A percentile compares a stretch with the other conserved stretches of the same genome.
Conservation (phyloP, 2,888 invertebrate species). For the Agelastica alni region DNA sequence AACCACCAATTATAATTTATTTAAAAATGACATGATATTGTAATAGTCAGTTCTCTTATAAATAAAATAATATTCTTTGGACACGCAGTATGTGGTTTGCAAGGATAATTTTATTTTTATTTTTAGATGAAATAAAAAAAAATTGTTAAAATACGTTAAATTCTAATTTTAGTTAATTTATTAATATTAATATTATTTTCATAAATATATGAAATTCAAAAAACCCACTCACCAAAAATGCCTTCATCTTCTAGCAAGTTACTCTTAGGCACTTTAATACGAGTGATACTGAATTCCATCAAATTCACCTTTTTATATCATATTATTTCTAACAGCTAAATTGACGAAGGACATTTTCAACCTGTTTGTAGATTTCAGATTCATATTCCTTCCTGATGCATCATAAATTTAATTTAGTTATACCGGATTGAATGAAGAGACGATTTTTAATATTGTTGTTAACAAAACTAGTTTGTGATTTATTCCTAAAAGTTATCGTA, state of each 20-base stretch:
- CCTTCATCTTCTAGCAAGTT: slow-evolving; percentile 19
- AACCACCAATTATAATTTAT: no score
- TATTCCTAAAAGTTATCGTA: neutral
- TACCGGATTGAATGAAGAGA: slow-evolving; percentile 1
- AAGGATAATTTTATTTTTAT: no score
- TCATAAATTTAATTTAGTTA: slow-evolving; percentile 5
- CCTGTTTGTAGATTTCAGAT: slow-evolving; percentile 18
- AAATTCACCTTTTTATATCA: slow-evolving; percentile 23
- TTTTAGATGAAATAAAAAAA: no score
- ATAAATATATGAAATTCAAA: no score
- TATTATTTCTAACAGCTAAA: neutral
- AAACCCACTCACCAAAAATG: slow-evolving; percentile 12
- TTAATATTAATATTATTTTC: no score
- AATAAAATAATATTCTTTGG: no score
- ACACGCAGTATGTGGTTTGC: no score
- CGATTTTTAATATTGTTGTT: neutral
- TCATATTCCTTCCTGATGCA: neutral
- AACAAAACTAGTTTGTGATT: neutral
- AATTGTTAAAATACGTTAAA: no score
- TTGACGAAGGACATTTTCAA: slow-evolving; percentile 17
- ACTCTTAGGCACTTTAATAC: slow-evolving; percentile 27
- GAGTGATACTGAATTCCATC: slow-evolving; percentile 24
- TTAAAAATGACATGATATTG: no score
- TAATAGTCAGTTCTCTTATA: no score
- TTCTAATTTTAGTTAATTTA: no score